Evolutionary conservation across 2,113 vertebrate genomes (phyloP).

Genomic region (Gymnocephalus cernua): DNA sequence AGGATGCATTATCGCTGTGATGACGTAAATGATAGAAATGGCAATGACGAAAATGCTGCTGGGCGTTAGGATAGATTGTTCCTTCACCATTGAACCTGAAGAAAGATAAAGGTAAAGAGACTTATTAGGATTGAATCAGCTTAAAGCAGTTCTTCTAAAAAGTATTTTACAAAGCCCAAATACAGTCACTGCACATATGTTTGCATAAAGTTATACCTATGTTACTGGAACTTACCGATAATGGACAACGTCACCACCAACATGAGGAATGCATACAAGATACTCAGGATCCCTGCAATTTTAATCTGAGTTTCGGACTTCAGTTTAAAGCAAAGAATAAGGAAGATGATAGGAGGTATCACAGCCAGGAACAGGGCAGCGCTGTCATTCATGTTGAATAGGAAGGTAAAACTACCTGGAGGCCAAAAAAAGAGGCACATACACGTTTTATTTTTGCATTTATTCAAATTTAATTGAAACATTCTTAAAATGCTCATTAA

Average conservation of each 20-base stretch:
- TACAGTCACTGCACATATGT: neutral
- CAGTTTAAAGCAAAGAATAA: slow-evolving; percentile 76
- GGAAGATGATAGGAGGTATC: slow-evolving; percentile 74
- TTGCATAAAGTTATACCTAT: neutral
- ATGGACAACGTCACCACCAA: slow-evolving; percentile 71
- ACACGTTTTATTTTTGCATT: neutral
- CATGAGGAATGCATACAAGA: slow-evolving; percentile 82
- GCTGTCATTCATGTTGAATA: neutral
- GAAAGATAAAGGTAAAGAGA: neutral
- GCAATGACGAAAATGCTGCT: slow-evolving; percentile 75
- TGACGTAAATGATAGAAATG: slow-evolving; percentile 58
- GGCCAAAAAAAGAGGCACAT: slow-evolving; percentile 2
- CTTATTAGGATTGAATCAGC: neutral
- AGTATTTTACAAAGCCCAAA: neutral
- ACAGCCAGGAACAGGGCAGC: slow-evolving; percentile 62
- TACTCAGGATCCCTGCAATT: slow-evolving; percentile 75
- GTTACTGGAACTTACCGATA: slow-evolving; percentile 61
- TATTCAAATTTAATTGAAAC: neutral
- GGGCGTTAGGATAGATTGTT: slow-evolving; percentile 74
- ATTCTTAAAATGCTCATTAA: neutral
- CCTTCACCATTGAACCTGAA: slow-evolving; percentile 66
- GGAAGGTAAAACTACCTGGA: slow-evolving; percentile 73
- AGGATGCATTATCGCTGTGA: slow-evolving; percentile 75
- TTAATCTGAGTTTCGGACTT: slow-evolving; percentile 79
- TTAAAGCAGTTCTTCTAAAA: neutral